A percentile compares a stretch with the other conserved stretches of the same genome.
Conservation (phyloP, 2,888 invertebrate species). For the Thalpophila matura region DNA sequence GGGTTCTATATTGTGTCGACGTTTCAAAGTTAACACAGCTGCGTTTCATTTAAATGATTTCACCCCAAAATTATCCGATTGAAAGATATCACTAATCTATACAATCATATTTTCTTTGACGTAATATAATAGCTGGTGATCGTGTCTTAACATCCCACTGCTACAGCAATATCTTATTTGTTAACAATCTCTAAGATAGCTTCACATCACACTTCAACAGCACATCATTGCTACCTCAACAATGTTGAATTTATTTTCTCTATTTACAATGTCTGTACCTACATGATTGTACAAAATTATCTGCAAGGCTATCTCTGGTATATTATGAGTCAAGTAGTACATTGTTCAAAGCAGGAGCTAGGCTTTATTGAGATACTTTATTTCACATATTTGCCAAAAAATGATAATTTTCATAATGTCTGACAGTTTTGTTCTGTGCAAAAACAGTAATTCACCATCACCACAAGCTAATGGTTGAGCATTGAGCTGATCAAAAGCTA, state of each 20-base stretch:
- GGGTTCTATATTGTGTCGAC: no score
- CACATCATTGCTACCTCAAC: background rate
- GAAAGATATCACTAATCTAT: conserved; percentile 8
- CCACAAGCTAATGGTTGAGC: conserved; percentile 23
- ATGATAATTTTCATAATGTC: no score
- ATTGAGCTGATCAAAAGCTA: conserved; percentile 28
- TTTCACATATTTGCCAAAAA: no score
- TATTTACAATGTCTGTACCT: background rate
- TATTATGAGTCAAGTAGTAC: conserved; percentile 5
- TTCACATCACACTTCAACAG: conserved; percentile 13
- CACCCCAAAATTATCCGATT: background rate
- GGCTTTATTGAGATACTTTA: conserved; percentile 48
- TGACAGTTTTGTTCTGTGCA: conserved; percentile 1
- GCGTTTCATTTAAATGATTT: conserved; percentile 7
- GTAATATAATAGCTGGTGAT: conserved; percentile 20
- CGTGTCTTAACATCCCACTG: background rate
- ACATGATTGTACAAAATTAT: background rate
- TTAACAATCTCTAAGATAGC: conserved; percentile 14
- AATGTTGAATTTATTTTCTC: background rate
- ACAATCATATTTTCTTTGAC: conserved; percentile 10
- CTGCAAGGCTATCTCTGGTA: background rate
- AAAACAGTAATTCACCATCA: conserved; percentile 31
- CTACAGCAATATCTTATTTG: conserved; percentile 26
- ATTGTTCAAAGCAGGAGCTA: conserved; percentile 37
- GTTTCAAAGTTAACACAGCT: no score